Evolutionary conservation across 2,797 vertebrate genomes (phyloP), one percentile per base, ranked within the genome.

Genomic region (Clarias pachynema): DNA sequence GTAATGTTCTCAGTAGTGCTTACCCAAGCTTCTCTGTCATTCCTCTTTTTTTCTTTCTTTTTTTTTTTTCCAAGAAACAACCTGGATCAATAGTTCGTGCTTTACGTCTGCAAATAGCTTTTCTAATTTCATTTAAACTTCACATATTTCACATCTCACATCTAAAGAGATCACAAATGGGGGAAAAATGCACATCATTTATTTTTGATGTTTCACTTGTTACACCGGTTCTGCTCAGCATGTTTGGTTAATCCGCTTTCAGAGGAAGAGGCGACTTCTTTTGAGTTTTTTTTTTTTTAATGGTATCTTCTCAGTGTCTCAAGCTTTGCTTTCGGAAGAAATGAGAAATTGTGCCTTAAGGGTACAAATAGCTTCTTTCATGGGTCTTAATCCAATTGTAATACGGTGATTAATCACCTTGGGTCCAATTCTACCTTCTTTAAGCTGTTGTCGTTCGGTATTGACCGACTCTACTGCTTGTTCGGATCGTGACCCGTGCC

Each of bases 361-460:
- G 37, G 56, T 37, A 78, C 83, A 79, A 78, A 85, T 72, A 49
- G 56, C 29, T 53, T 86, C 56, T 80, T 79, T 53, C 31, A 31
- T 56, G 34, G 75, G n/a, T 86, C 53, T 79, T 80, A 83, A 86
- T 86, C 60, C 82, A 80, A 68, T 80, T 81, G 69, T 75, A 80
- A 65, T 80, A 66, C 62, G 31, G 69, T 84, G 78, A 84, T 80
- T 86, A 84, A 84, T 86, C 82, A 86, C 60, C 57, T n/a, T 44
- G 20, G 59, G 77, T 60, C 37, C 68, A 65, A 31, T 79, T 74
- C 59, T 72, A 70, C 75, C 59, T 80, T 83, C 60, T 84, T 73
- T 86, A 79, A 79, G 75, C 81, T n/a, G 5, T 26, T 60, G 31
- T 80, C 22, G 7, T 74, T 86, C 40, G 29, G 68, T 59, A 57